Conservation (phyloP, 1,140 invertebrate species). For the Ceratina japonica region DNA sequence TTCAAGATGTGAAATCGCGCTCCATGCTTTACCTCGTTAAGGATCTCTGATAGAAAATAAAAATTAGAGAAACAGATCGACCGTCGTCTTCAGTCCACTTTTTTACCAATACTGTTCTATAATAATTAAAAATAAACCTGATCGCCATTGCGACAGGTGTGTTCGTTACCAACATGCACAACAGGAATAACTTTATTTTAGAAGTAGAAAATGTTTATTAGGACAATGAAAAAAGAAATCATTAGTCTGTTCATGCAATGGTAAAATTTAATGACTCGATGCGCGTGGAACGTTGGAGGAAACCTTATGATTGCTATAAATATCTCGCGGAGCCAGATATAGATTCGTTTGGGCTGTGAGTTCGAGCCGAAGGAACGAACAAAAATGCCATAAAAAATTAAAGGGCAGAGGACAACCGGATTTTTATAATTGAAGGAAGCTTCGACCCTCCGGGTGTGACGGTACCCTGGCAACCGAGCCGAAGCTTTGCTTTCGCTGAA, state of each 20-base stretch:
- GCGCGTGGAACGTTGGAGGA: no score
- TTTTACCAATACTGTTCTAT: not conserved
- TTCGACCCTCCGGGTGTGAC: slow-evolving; percentile 64
- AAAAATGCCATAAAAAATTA: slow-evolving; percentile 56
- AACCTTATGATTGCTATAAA: not conserved
- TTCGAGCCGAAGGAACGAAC: not conserved
- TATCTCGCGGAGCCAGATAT: not conserved
- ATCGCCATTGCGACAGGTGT: no score
- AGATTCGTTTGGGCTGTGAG: not conserved
- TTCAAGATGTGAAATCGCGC: slow-evolving; percentile 67
- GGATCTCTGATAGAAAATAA: slow-evolving; percentile 32
- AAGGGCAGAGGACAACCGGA: slow-evolving; percentile 59
- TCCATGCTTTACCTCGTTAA: slow-evolving; percentile 41
- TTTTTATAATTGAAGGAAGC: slow-evolving; percentile 72
- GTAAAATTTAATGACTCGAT: no score
- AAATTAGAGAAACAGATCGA: slow-evolving; percentile 8
- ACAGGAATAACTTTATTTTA: no score
- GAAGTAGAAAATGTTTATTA: no score
- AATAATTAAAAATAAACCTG: no score
- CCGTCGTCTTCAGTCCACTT: no score
- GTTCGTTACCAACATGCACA: no score
- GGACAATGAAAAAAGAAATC: no score
- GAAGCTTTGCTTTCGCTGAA: slow-evolving; percentile 48
- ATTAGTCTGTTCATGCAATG: no score
- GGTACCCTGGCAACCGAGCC: slow-evolving; percentile 67